These are phyloP conservation scores for Desmophyllum pertusum DNA, from an alignment of 92 coral and sea anemone genomes.

Conservation along the genomic window DNA sequence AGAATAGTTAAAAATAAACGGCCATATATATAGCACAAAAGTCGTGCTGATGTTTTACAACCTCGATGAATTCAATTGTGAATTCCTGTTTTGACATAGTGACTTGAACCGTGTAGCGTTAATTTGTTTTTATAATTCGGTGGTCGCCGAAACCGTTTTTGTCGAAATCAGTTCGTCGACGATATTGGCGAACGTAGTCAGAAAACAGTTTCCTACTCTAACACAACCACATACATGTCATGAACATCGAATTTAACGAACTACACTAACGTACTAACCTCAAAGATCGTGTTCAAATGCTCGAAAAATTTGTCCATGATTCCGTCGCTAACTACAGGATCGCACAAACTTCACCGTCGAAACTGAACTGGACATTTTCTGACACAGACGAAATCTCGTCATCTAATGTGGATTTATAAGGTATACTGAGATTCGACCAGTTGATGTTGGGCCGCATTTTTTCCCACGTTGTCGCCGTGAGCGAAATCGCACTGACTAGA, in stretches of 20 bases:
- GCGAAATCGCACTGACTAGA: slow-evolving; percentile 9
- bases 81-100: neutral
- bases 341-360: neutral
- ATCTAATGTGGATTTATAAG: neutral
- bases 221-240: neutral
- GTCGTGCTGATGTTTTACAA: neutral
- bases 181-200: neutral
- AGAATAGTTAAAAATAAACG: neutral
- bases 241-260: neutral
- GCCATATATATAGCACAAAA: neutral
- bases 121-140: neutral
- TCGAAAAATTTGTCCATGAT: slow-evolving; percentile 31
- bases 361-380: neutral
- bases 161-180: neutral
- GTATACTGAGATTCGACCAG: slow-evolving; percentile 1
- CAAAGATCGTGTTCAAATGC: slow-evolving; percentile 18
- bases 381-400: neutral
- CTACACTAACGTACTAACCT: slow-evolving; percentile 24
- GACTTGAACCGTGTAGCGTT: neutral
- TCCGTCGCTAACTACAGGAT: neutral
- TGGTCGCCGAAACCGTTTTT: neutral
- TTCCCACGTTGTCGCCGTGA: slow-evolving; percentile 22
- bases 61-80: neutral
- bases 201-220: neutral
- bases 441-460: slow-evolving; percentile 38